Conservation (phyloP, 1,140 invertebrate species). For the Paraescarpia echinospica region DNA sequence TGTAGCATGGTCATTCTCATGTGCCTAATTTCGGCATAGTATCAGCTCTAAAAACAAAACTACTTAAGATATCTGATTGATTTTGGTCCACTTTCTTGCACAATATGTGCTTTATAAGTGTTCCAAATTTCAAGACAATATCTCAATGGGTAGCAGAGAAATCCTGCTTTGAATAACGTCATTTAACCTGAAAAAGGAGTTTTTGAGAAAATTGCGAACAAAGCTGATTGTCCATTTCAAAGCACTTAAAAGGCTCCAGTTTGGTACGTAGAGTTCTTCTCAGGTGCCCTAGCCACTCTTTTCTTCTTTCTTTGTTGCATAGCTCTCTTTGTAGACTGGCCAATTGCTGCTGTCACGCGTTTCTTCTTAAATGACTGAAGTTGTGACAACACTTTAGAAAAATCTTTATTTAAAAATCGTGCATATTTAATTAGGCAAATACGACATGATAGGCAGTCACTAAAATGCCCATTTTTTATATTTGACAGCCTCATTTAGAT, state of each 20-base stretch:
- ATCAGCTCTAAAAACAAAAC: conserved; percentile 7
- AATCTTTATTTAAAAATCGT: too few species aligned
- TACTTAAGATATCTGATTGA: conserved; percentile 7
- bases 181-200: conserved; percentile 7
- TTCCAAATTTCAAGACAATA: conserved; percentile 10
- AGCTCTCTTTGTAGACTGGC: conserved; percentile 11
- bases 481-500: too few species aligned
- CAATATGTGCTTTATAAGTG: conserved; percentile 13
- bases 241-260: conserved; percentile 11
- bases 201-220: conserved; percentile 9
- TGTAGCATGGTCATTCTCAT: not conserved
- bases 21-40: not conserved
- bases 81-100: not conserved
- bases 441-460: too few species aligned
- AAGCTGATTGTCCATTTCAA: not conserved
- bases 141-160: conserved; percentile 9
- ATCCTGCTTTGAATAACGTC: conserved; percentile 7
- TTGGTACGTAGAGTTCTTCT: conserved; percentile 12
- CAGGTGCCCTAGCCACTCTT: conserved; percentile 14
- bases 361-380: not conserved
- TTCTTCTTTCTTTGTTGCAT: conserved; percentile 5
- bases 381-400: not conserved
- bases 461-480: too few species aligned
- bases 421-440: too few species aligned
- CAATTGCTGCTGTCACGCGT: conserved; percentile 11